These are phyloP conservation scores for Hyla sarda DNA, from an alignment of 2,113 vertebrate genomes.

Conservation along the genomic window DNA sequence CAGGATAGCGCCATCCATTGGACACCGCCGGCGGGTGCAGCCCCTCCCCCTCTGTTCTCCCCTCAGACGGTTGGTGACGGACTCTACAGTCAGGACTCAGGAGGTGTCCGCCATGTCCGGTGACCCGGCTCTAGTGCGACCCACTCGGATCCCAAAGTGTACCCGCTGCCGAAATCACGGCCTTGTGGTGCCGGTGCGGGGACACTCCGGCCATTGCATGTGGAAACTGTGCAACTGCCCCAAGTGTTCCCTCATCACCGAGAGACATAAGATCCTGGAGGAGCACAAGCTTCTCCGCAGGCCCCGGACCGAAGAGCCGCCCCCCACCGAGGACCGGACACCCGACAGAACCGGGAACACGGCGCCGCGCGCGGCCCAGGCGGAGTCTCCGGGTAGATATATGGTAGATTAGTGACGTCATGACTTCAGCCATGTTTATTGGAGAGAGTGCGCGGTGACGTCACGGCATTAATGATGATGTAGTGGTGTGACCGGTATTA, in stretches of 20 bases:
- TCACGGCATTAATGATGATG: too few relatives aligned
- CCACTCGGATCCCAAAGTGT: slow-evolving; percentile 75
- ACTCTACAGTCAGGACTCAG: background rate
- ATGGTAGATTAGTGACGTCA: background rate
- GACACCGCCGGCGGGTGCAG: too few relatives aligned
- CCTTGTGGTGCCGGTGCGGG: slow-evolving; percentile 78
- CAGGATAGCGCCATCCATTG: too few relatives aligned
- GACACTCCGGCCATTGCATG: slow-evolving; percentile 78
- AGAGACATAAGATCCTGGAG: slow-evolving; percentile 81
- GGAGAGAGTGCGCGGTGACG: background rate
- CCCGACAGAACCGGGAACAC: background rate
- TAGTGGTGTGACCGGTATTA: too few relatives aligned
- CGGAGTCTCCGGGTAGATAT: background rate
- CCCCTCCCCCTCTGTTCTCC: background rate
- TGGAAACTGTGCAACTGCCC: slow-evolving; percentile 80
- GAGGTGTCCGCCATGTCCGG: background rate
- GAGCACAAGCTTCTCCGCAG: slow-evolving; percentile 72
- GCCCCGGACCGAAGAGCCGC: background rate
- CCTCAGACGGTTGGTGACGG: background rate
- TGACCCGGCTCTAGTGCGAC: background rate
- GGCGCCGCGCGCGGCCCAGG: too few relatives aligned
- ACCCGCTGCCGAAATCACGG: slow-evolving; percentile 85
- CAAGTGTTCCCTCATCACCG: slow-evolving; percentile 80
- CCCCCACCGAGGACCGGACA: background rate
- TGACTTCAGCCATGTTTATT: too few relatives aligned